Evolutionary conservation across 1,140 invertebrate species (phyloP).

Genomic region (Panulirus ornatus): DNA sequence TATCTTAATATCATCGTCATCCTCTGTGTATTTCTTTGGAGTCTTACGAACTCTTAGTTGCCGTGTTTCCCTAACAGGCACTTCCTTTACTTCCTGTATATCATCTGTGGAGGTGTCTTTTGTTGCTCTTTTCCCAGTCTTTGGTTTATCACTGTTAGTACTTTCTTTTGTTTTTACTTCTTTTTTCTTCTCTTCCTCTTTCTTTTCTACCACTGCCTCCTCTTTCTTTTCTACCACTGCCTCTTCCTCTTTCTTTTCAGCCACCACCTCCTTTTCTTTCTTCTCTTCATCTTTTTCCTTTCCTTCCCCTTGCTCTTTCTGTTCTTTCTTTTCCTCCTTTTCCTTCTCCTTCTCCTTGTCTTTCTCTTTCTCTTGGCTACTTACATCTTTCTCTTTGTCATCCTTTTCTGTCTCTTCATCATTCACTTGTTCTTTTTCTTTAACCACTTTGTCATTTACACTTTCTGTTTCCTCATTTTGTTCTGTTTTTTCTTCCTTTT

Average conservation of each 20-base stretch:
- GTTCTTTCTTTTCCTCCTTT: constrained; percentile 16
- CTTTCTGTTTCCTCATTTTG: constrained; percentile 4
- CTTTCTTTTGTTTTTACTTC: not conserved
- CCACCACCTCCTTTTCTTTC: not conserved
- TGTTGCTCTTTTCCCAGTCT: not conserved
- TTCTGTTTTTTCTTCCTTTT: not conserved
- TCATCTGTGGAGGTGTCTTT: not conserved
- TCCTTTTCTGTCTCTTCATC: constrained; percentile 15
- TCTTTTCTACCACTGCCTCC: not conserved
- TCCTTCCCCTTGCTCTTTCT: too few relatives aligned
- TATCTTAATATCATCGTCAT: constrained; percentile 71
- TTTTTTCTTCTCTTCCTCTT: not conserved
- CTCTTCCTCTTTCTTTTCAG: not conserved
- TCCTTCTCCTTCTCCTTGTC: not conserved
- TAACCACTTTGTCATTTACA: constrained; percentile 6
- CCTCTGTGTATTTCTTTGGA: constrained; percentile 66
- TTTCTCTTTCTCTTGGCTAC: not conserved
- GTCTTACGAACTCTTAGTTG: constrained; percentile 40
- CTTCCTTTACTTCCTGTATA: constrained; percentile 11
- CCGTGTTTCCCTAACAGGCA: constrained; percentile 16
- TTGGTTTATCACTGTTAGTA: not conserved
- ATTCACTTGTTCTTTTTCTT: not conserved
- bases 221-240: not conserved
- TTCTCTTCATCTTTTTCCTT: constrained; percentile 12
- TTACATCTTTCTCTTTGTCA: not conserved